A percentile compares a stretch with the other conserved stretches of the same genome.
Evolutionary conservation across 2,113 vertebrate genomes (phyloP).

Genomic region (Thunnus thynnus): DNA sequence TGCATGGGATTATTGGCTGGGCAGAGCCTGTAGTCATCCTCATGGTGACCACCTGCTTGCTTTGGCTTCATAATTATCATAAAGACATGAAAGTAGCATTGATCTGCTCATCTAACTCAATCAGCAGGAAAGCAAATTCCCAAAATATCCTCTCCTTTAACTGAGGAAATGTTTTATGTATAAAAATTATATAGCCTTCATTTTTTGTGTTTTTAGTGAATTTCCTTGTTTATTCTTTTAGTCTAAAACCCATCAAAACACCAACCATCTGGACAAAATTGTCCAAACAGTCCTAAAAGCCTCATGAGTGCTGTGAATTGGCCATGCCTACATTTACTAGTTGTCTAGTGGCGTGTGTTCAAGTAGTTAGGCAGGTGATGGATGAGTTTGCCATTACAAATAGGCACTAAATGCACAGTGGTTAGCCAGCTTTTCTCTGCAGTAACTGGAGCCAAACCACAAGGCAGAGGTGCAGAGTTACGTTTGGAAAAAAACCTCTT

Average conservation of each 20-base stretch:
- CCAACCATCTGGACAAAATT: background rate
- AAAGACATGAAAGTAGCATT: too few species aligned
- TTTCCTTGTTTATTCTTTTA: background rate
- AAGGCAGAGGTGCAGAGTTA: constrained; percentile 67
- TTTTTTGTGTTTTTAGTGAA: background rate
- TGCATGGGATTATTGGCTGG: too few species aligned
- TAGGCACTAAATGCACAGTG: constrained; percentile 77
- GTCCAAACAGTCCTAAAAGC: background rate
- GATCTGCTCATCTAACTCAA: too few species aligned
- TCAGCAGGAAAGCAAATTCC: too few species aligned
- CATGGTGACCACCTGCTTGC: too few species aligned
- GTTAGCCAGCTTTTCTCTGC: constrained; percentile 46
- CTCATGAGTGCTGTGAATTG: constrained; percentile 29
- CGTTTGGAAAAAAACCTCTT: constrained; percentile 43
- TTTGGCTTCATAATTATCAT: too few species aligned
- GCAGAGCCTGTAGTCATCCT: too few species aligned
- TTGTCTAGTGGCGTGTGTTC: constrained; percentile 62
- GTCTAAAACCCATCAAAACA: background rate
- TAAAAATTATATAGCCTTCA: background rate
- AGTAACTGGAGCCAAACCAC: constrained; percentile 77
- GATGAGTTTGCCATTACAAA: constrained; percentile 79
- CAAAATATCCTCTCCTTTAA: too few species aligned
- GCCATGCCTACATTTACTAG: constrained; percentile 5
- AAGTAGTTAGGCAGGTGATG: constrained; percentile 75
- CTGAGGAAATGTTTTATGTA: too few species aligned